Percentiles rank a stretch among this genome's conserved stretches.
phyloP scores from a whole-genome alignment of 2,113 vertebrate genomes.

The Trogon melanurus region DNA sequence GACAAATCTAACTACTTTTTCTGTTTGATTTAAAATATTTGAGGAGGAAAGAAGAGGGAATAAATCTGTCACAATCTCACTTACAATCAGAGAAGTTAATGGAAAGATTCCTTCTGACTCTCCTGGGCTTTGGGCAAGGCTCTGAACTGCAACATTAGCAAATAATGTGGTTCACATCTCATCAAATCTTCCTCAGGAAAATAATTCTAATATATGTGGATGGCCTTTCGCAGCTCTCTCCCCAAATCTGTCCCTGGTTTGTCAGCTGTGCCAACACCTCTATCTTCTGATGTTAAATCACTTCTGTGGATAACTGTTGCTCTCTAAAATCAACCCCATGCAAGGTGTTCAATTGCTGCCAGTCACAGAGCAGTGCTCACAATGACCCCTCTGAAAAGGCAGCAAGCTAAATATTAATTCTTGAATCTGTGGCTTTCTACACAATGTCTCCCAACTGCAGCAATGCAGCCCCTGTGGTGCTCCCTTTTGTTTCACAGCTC shows the following conservation, averaged over 20 bases:
- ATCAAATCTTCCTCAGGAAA: not conserved
- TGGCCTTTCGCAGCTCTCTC: not conserved
- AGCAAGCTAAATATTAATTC: not conserved
- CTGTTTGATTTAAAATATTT: constrained; percentile 25
- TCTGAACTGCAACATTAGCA: constrained; percentile 10
- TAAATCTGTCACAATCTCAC: constrained; percentile 43
- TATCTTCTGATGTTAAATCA: not conserved
- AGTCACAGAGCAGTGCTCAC: accelerated
- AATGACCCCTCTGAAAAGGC: not conserved
- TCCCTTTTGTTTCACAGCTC: not conserved
- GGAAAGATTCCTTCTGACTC: constrained; percentile 46
- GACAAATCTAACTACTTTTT: not conserved
- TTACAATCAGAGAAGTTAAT: constrained; percentile 37
- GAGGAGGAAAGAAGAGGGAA: constrained; percentile 2
- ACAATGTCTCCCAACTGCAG: not conserved
- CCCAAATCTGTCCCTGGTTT: not conserved
- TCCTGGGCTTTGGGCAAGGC: constrained; percentile 29
- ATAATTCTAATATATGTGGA: not conserved
- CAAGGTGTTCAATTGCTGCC: not conserved
- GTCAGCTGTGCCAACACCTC: not conserved
- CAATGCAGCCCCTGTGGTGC: not conserved
- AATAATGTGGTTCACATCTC: constrained; percentile 41
- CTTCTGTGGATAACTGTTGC: not conserved
- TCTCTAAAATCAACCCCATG: not conserved
- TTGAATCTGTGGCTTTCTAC: not conserved